Percentiles rank a stretch among this genome's conserved stretches.
Evolutionary conservation across 2,888 invertebrate species (phyloP).

Genomic region (Agrilus mali): DNA sequence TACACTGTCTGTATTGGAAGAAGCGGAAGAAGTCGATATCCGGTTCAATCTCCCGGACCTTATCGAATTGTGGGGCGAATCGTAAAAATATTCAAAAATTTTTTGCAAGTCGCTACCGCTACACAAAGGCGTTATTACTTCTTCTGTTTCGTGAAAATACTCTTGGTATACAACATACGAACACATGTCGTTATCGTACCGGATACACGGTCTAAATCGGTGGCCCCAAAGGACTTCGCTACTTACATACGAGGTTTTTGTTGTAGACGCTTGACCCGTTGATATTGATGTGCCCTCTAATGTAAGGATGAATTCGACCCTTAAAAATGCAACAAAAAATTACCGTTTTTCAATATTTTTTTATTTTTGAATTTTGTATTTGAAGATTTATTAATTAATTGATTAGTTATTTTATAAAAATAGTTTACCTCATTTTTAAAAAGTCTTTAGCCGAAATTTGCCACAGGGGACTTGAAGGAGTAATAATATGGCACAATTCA

Average conservation of each 20-base stretch:
- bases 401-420: not conserved
- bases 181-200: constrained; percentile 42
- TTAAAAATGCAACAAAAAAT: constrained; percentile 25
- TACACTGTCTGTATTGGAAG: no score
- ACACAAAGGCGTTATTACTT: constrained; percentile 67
- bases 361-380: no score
- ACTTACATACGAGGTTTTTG: constrained; percentile 65
- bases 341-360: no score
- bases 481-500: constrained; percentile 73
- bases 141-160: constrained; percentile 50
- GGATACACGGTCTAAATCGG: constrained; percentile 44
- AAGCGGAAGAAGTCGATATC: no score
- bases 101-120: constrained; percentile 36
- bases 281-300: constrained; percentile 71
- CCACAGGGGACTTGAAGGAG: constrained; percentile 64
- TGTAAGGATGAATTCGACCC: constrained; percentile 71
- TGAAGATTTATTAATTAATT: no score
- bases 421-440: constrained; percentile 42
- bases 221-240: constrained; percentile 78
- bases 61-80: no score
- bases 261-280: constrained; percentile 61
- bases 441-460: constrained; percentile 67
- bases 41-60: no score
- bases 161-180: constrained; percentile 49
- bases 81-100: no score